Base-by-base conservation (phyloP, 2,888 invertebrate species). In the Lottia gigantea region DNA sequence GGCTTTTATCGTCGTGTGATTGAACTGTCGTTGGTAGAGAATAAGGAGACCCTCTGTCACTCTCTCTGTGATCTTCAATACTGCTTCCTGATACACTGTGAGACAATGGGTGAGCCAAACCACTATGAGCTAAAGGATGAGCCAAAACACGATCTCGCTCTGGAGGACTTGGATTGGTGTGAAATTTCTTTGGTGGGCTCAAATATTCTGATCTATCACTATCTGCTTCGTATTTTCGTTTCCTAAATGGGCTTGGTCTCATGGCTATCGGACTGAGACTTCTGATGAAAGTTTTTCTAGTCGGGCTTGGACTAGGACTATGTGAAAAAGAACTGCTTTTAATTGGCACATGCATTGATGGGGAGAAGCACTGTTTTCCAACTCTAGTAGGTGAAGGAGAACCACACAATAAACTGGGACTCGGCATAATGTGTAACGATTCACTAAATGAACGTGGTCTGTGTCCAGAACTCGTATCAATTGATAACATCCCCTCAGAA, bases 211-310 rank as follows among this genome's bases (percentile, higher is more conserved):
- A 78, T 47, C 81, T 76, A 62, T 83, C 83, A 47, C 79, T 77
- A 68, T 84, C 84, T 25, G 77, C 72, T 31, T 85, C 79, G 85
- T 86, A 83, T 80, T 88, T 88, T 67, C 89, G 78, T 76, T 89
- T 89, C 12, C 86, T 78, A 6, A 82, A 66, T n/a, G 82, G 80
- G 74, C 82, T 80, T 49, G 94, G 94, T 69, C 95, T 91, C 89
- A 95, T 92, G 15, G 95, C 92, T 80, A 96, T 95, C 0, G 96
- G 96, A 76, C 95, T 96, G 82, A 95, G 92, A 80, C 96, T 96
- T 71, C 89, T 82, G 55, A 94, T 92, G 88, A 94, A 94, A 67
- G 92, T 92, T 82, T 94, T 94, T 75, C 96, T 91, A 45, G 95
- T 95, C 2, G 96, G 96, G 76, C 95, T 95, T 26, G 95, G 95